Base-by-base conservation (phyloP, 2,888 invertebrate genomes). In the Creontiades dilutus region DNA sequence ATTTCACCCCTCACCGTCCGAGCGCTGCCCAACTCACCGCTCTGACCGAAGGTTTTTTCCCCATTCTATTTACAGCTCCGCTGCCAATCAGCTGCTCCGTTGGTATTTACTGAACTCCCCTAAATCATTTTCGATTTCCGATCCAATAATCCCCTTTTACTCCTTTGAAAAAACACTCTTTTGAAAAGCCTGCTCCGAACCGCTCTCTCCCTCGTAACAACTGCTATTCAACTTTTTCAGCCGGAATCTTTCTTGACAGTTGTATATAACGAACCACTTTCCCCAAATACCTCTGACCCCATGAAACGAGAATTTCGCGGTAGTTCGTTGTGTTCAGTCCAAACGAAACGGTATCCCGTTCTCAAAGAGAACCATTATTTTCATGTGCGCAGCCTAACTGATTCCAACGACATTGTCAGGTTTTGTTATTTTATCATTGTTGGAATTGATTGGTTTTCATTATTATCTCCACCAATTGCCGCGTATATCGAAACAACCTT, bases 101-200 rank as follows among this genome's bases (percentile, higher is more conserved):
- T 3, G 61, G 61, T 61, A 19, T 19, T 19, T 61, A 61, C 61
- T 19, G n/a, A n/a, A 52, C 52, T 52, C n/a, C 61, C 61, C 16
- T 19, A 61, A 61, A 61, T 61, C 16, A 61, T 61, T 61, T 61
- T 61, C 61, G 61, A 19, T 61, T 61, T 19, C 61, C 52, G 52
- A 52, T 52, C 52, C 52, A 52, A 52, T 52, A 52, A 52, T 16
- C 13, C 16, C 16, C 52, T 52, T 16, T 16, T 52, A 2, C 52
- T 52, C 13, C 52, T 52, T 16, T 52, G 52, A 52, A 52, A 52
- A 16, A 52, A 52, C 52, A 16, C 13, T 16, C 14, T 52, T 52
- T 52, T 52, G 52, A 52, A 52, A 52, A 52, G 52, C 52, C 52
- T 3, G 13, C 16, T 52, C 11, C 16, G 52, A 14, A 11, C 52